Evolutionary conservation across 2,797 vertebrate species (phyloP), one percentile per base, ranked within the genome.

Genomic region (Trachurus trachurus): DNA sequence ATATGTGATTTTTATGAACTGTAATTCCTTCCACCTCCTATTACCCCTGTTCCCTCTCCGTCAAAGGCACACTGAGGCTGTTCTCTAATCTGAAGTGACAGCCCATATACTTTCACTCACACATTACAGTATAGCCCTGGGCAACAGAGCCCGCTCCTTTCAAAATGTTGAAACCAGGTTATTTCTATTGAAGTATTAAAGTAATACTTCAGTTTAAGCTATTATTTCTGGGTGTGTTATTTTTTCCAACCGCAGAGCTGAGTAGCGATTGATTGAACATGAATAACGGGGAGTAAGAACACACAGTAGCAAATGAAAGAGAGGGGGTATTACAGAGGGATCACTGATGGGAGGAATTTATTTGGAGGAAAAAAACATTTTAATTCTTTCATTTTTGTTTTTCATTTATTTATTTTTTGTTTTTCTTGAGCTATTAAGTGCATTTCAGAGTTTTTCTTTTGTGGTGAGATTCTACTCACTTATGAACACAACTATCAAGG

Each of bases 121-220:
- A 97, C 96, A 98, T 98, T 98, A 98, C 95, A 94, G 74, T 87
- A 92, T 96, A 95, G 98, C 98, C 98, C 94, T 93, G 87, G 97
- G 98, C 97, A 95, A 96, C 79, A 7, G 89, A 93, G 95, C 96
- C 95, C 94, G 96, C 96, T 97, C 95, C 96, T 96, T 96, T 96
- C 95, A 97, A 97, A 98, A 97, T 96, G 96, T 96, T 98, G 96
- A 96, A 97, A 97, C 97, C 97, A 96, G 97, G 96, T 98, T 98
- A 98, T 99, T 99, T 98, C 97, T 97, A 97, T 97, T 96, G 97
- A 97, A 97, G 97, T 98, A 99, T 99, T 99, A 98, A 98, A 98
- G 97, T 97, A 96, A 98, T 98, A 97, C 97, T 96, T 99, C 97
- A 98, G 96, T 97, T 97, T 96, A 96, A 96, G 96, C 95, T 97